phyloP scores from a whole-genome alignment of 1,140 invertebrate species.

The Nephila pilipes region DNA sequence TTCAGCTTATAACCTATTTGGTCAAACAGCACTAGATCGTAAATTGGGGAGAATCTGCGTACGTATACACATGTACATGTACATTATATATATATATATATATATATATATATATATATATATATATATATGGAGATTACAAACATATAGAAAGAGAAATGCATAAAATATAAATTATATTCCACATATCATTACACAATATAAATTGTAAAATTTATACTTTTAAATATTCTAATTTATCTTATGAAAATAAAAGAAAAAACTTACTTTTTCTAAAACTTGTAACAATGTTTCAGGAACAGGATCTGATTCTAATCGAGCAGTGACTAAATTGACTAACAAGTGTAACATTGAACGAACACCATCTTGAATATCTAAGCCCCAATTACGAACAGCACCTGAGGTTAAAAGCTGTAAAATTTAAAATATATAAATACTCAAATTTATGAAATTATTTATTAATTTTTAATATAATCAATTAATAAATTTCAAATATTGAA shows the following conservation, averaged over 20 bases:
- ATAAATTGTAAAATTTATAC: too few species aligned
- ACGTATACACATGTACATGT: too few species aligned
- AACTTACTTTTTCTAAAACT: constrained; percentile 71
- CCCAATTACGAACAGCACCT: constrained; percentile 83
- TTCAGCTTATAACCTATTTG: too few species aligned
- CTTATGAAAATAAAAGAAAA: background rate
- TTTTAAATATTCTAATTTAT: background rate
- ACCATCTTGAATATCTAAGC: constrained; percentile 83
- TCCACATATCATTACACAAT: background rate
- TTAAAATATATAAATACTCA: background rate
- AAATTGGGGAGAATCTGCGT: too few species aligned
- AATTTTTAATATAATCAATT: background rate
- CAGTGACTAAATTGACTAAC: constrained; percentile 82
- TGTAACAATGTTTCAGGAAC: constrained; percentile 79
- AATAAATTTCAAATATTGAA: too few species aligned
- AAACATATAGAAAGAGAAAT: too few species aligned
- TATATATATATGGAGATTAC: too few species aligned
- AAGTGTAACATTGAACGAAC: constrained; percentile 83
- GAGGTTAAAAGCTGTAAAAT: constrained; percentile 81
- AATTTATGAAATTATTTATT: background rate
- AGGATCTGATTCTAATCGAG: constrained; percentile 81
- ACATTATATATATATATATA: too few species aligned
- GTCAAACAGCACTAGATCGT: too few species aligned
- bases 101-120: too few species aligned
- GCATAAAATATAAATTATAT: too few species aligned